Evolutionary conservation across 2,113 vertebrate genomes (phyloP).

Genomic region (Microtus pennsylvanicus): DNA sequence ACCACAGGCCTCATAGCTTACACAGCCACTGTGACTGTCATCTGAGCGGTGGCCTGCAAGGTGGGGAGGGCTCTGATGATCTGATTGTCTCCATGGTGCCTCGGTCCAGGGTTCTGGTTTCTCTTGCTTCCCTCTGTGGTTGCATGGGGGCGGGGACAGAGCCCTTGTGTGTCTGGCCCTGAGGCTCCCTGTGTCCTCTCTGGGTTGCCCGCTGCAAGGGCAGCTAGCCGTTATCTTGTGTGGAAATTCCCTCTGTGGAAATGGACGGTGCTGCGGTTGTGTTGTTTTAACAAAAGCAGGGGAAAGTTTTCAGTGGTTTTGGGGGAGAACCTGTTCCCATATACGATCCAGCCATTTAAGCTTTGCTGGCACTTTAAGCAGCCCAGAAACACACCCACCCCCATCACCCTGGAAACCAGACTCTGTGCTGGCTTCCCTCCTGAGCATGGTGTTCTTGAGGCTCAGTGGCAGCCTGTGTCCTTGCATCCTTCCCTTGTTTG

Average conservation of each 20-base stretch:
- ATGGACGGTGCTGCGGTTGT: accelerated
- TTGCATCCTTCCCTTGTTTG: neutral
- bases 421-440: neutral
- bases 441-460: accelerated
- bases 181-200: neutral
- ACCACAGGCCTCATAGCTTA: accelerated
- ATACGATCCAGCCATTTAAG: neutral
- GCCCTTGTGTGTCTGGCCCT: neutral
- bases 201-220: neutral
- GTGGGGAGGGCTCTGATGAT: neutral
- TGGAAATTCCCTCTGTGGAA: neutral
- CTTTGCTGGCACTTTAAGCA: neutral
- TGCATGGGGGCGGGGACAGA: neutral
- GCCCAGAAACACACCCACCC: neutral
- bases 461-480: accelerated
- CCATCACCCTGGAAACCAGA: neutral
- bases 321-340: neutral
- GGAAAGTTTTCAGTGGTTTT: neutral
- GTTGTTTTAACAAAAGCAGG: neutral
- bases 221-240: neutral
- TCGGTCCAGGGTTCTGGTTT: neutral
- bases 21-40: neutral
- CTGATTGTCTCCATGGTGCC: neutral
- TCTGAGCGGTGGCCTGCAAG: accelerated
- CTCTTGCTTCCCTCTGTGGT: neutral